A percentile compares a stretch with the other conserved stretches of the same genome.
phyloP scores from a whole-genome alignment of 2,113 vertebrate species.

The Anoura caudifer region DNA sequence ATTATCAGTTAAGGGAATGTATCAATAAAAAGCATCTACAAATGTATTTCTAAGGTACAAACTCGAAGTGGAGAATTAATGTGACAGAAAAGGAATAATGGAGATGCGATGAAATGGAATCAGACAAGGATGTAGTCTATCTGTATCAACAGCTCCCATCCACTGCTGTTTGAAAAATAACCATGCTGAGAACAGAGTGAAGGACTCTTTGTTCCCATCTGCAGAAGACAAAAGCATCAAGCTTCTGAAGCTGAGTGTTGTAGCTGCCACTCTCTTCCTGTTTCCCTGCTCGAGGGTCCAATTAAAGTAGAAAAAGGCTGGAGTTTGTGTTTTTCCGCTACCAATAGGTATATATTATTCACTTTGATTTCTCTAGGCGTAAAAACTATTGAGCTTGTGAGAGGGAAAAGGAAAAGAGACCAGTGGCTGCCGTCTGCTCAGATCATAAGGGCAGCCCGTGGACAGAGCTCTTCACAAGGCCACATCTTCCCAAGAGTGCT shows the following conservation, averaged over 20 bases:
- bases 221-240: slow-evolving; percentile 37
- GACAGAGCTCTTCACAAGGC: slow-evolving; percentile 35
- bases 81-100: slow-evolving; percentile 14
- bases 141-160: background rate
- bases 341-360: slow-evolving; percentile 70
- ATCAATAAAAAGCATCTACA: slow-evolving; percentile 1
- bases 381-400: slow-evolving; percentile 40
- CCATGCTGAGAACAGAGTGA: slow-evolving; percentile 36
- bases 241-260: slow-evolving; percentile 8
- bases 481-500: slow-evolving; percentile 17
- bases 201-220: slow-evolving; percentile 44
- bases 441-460: slow-evolving; percentile 52
- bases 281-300: slow-evolving; percentile 68
- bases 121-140: slow-evolving; percentile 11
- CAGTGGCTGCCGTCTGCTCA: slow-evolving; percentile 56
- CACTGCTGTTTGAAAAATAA: slow-evolving; percentile 39
- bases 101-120: slow-evolving; percentile 27
- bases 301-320: slow-evolving; percentile 71
- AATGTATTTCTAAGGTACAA: slow-evolving; percentile 21
- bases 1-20: background rate
- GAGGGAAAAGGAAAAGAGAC: slow-evolving; percentile 51
- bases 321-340: slow-evolving; percentile 62
- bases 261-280: slow-evolving; percentile 57
- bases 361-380: slow-evolving; percentile 65
- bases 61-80: slow-evolving; percentile 12